Percentiles rank a stretch among this genome's conserved stretches.
Conservation (phyloP, 1,140 invertebrate genomes). For the Pogonomyrmex barbatus region DNA sequence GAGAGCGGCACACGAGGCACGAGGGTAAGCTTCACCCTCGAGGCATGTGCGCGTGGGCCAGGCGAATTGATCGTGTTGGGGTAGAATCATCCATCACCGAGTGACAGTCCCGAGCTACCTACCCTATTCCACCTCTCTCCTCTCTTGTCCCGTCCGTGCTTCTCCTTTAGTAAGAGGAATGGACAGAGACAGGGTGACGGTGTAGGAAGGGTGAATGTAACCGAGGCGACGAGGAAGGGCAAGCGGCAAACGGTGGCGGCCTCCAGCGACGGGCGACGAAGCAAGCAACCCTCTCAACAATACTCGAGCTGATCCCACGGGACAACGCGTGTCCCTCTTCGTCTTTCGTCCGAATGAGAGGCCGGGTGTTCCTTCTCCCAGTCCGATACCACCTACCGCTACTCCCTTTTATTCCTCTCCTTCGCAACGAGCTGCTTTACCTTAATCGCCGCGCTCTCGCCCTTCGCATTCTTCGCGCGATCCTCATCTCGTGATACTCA, state of each 20-base stretch:
- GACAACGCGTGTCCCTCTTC: slow-evolving; percentile 69
- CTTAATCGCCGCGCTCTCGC: slow-evolving; percentile 45
- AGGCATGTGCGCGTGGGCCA: slow-evolving; percentile 75
- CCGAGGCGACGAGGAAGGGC: slow-evolving; percentile 66
- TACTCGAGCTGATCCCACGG: slow-evolving; percentile 79
- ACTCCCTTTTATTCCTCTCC: slow-evolving; percentile 25
- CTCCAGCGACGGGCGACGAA: slow-evolving; percentile 81
- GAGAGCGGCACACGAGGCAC: slow-evolving; percentile 18
- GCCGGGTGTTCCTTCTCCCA: slow-evolving; percentile 2
- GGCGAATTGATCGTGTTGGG: slow-evolving; percentile 85
- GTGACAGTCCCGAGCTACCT: slow-evolving; percentile 84
- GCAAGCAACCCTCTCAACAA: slow-evolving; percentile 81
- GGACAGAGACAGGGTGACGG: slow-evolving; percentile 66
- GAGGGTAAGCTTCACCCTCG: slow-evolving; percentile 73
- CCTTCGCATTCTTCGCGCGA: slow-evolving; percentile 12
- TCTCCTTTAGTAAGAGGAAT: slow-evolving; percentile 75
- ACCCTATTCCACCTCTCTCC: slow-evolving; percentile 51
- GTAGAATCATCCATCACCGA: slow-evolving; percentile 85
- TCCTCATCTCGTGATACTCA: slow-evolving; percentile 31
- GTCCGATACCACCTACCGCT: neutral
- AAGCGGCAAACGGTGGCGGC: slow-evolving; percentile 71
- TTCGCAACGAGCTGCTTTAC: slow-evolving; percentile 37
- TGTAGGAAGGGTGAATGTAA: slow-evolving; percentile 63
- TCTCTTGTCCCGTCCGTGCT: slow-evolving; percentile 68
- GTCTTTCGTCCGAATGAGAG: neutral